Evolutionary conservation across 2,797 vertebrate species (phyloP).

Genomic region (Monodelphis domestica): DNA sequence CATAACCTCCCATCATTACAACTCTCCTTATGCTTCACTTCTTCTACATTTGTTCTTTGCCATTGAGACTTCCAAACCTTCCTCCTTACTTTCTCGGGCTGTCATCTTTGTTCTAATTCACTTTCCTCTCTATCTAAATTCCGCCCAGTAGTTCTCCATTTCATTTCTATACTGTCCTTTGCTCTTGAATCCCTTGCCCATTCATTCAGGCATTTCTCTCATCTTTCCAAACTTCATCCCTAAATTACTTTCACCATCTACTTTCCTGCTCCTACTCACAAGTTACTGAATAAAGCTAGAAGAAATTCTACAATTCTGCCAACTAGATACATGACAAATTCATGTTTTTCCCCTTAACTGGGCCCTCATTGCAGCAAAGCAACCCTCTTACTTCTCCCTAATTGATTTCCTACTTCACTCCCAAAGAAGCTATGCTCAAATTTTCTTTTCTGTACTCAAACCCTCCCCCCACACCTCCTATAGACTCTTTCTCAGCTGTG

Average conservation of each 20-base stretch:
- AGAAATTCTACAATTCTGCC: neutral
- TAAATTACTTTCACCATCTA: neutral
- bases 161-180: neutral
- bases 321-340: neutral
- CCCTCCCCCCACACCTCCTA: neutral
- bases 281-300: neutral
- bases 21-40: neutral
- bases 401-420: neutral
- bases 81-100: neutral
- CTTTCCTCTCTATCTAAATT: neutral
- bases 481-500: neutral
- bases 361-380: neutral
- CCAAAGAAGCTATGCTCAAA: neutral
- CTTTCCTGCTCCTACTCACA: neutral
- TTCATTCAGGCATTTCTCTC: neutral
- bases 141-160: neutral
- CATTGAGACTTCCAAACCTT: neutral
- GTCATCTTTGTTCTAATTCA: neutral
- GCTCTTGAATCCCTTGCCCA: neutral
- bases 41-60: neutral
- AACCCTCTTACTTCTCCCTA: neutral
- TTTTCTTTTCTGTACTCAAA: neutral
- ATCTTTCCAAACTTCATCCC: neutral
- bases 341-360: neutral
- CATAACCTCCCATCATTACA: neutral